Conservation (phyloP, 2,797 vertebrate genomes). For the Crypturellus tataupa region DNA sequence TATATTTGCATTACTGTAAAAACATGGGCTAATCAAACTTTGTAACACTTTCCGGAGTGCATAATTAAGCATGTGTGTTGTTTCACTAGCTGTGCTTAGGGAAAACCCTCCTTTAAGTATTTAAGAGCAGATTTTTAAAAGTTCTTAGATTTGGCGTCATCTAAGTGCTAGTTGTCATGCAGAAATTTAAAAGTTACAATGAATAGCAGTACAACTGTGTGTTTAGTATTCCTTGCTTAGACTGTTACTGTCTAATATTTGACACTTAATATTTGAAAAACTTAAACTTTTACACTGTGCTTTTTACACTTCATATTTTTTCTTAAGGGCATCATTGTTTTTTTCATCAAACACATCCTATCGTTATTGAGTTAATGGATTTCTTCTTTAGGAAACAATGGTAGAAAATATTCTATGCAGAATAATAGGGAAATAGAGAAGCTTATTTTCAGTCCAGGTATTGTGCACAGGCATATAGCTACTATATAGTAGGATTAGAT, state of each 20-base stretch:
- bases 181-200: neutral
- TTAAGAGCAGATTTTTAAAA: neutral
- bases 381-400: neutral
- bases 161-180: neutral
- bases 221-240: neutral
- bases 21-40: neutral
- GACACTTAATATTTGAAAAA: neutral
- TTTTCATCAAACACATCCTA: neutral
- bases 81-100: neutral
- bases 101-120: neutral
- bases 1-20: slow-evolving; percentile 6
- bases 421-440: neutral
- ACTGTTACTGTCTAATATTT: neutral
- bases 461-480: neutral
- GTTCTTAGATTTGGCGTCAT: neutral
- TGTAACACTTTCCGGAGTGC: neutral
- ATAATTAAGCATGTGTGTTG: neutral
- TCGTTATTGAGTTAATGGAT: neutral
- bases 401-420: neutral
- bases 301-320: neutral
- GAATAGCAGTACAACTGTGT: neutral
- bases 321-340: neutral
- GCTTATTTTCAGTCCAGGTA: accelerated
- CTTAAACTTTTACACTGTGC: neutral
- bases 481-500: neutral